Conservation (phyloP, 1,140 invertebrate genomes). For the Tyrophagus putrescentiae region DNA sequence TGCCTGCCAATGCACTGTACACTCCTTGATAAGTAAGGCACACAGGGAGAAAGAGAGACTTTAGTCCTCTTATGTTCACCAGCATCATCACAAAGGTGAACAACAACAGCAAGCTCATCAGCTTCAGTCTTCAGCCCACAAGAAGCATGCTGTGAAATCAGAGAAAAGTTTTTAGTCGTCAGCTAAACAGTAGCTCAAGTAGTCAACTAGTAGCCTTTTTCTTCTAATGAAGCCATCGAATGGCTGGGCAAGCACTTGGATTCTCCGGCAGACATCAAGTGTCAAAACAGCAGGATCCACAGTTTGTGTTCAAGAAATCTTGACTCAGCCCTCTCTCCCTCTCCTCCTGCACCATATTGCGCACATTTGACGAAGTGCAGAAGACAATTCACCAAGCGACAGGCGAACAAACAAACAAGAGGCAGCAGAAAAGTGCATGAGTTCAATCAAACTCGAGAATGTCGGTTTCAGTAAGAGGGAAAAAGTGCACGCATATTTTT, state of each 20-base stretch:
- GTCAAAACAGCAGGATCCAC: conserved; percentile 10
- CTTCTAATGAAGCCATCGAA: not conserved
- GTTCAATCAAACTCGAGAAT: not conserved
- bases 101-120: too few relatives aligned
- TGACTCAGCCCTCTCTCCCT: too few relatives aligned
- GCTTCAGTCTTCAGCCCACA: too few relatives aligned
- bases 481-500: too few relatives aligned
- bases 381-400: not conserved
- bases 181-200: too few relatives aligned
- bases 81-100: not conserved
- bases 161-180: too few relatives aligned
- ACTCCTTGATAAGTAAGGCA: too few relatives aligned
- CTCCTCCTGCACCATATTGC: not conserved
- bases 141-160: too few relatives aligned
- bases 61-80: not conserved
- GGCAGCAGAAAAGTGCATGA: too few relatives aligned
- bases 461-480: not conserved
- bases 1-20: too few relatives aligned
- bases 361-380: conserved; percentile 7
- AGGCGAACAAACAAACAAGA: conserved; percentile 14
- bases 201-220: too few relatives aligned
- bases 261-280: not conserved
- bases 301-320: too few relatives aligned
- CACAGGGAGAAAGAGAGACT: conserved; percentile 1
- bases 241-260: not conserved